phyloP scores from a whole-genome alignment of 2,113 vertebrate genomes.

The Falcunculus frontatus region DNA sequence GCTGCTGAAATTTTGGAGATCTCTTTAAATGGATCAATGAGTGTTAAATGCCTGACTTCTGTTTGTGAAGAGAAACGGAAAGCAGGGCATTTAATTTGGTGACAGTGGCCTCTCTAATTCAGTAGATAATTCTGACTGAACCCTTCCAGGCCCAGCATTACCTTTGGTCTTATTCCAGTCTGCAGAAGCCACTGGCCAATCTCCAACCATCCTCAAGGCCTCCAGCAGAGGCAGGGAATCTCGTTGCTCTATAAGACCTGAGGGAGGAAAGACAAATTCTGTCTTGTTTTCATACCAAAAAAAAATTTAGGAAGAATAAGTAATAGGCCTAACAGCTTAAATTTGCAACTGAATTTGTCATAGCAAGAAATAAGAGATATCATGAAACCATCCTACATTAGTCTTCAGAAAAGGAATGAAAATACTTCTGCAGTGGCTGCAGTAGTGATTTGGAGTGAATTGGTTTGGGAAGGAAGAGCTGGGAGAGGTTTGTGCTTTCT shows the following conservation, averaged over 20 bases:
- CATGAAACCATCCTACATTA: background rate
- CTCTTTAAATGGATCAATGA: background rate
- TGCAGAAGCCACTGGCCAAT: conserved; percentile 89
- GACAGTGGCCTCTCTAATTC: background rate
- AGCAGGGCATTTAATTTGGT: background rate
- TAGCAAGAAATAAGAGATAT: background rate
- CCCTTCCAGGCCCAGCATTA: background rate
- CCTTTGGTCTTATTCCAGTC: conserved; percentile 80
- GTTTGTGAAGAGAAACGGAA: background rate
- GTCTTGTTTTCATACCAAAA: background rate
- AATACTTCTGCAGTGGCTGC: background rate
- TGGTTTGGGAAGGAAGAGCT: background rate
- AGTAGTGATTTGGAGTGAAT: background rate
- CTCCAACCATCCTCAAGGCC: conserved; percentile 80
- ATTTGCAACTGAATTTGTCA: background rate
- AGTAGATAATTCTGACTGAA: background rate
- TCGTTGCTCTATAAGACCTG: conserved; percentile 85
- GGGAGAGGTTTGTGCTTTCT: background rate
- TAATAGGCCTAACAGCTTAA: background rate
- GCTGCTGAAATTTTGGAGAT: background rate
- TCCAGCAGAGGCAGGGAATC: conserved; percentile 86
- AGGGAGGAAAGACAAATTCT: background rate
- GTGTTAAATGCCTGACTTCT: background rate
- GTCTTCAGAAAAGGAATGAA: background rate
- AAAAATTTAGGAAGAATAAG: background rate